phyloP scores from a whole-genome alignment of 2,797 vertebrate species.

The Sebastes kiyomatsui region DNA sequence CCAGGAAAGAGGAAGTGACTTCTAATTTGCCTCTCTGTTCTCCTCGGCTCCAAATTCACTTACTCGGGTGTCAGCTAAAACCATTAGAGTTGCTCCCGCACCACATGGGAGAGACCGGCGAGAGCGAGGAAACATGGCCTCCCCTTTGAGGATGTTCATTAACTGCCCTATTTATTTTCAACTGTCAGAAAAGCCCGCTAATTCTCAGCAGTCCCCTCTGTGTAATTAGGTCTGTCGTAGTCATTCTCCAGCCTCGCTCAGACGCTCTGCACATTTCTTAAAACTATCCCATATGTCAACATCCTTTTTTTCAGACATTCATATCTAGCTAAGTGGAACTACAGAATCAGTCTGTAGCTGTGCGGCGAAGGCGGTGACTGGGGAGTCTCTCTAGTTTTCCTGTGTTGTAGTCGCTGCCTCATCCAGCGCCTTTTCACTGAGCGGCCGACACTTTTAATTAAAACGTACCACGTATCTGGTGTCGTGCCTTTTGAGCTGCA shows the following conservation, averaged over 20 bases:
- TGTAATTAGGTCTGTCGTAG: constrained; percentile 67
- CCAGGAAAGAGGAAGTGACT: constrained; percentile 82
- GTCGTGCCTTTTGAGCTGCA: constrained; percentile 51
- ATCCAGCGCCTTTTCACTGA: constrained; percentile 26
- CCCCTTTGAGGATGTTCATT: constrained; percentile 79
- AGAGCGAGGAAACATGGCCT: constrained; percentile 60
- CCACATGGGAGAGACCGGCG: constrained; percentile 53
- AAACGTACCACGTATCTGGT: constrained; percentile 67
- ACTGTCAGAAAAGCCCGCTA: constrained; percentile 79
- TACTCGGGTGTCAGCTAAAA: constrained; percentile 81
- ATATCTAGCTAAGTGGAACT: constrained; percentile 43
- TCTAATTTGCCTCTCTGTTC: constrained; percentile 74
- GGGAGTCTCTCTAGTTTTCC: constrained; percentile 26
- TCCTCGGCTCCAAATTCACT: constrained; percentile 67
- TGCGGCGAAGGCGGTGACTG: constrained; percentile 5
- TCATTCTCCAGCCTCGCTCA: constrained; percentile 43
- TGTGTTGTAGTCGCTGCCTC: constrained; percentile 20
- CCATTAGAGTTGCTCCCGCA: constrained; percentile 74
- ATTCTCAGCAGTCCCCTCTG: constrained; percentile 67
- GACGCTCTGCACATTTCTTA: constrained; percentile 26
- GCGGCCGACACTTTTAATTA: constrained; percentile 74
- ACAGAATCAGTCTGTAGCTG: constrained; percentile 38
- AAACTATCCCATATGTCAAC: constrained; percentile 56
- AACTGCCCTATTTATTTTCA: constrained; percentile 84
- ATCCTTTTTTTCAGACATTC: constrained; percentile 22